Evolutionary conservation across 2,113 vertebrate genomes (phyloP), one percentile per base, ranked within the genome.

Genomic region (Pomatostomus ruficeps): DNA sequence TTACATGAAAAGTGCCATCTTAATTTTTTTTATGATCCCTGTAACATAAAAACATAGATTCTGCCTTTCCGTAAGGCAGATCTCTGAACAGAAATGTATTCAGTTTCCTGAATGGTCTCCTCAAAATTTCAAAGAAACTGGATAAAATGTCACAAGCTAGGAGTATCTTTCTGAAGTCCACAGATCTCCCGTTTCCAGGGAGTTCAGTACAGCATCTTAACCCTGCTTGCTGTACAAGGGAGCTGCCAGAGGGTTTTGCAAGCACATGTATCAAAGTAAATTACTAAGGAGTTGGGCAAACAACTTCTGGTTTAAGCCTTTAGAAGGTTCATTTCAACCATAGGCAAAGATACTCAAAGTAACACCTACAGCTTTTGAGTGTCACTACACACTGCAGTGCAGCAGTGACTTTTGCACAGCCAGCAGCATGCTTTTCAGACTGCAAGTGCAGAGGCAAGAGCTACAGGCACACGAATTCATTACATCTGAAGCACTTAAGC

Each of bases 341-440:
- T 2, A 61, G 58, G 55, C 12, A 49, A 75, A 79, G 24, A 63
- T 4, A 31, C 10, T 54, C 3, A 0, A 21, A 76, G n/a, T 26
- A 48, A 55, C 17, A 71, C 6, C 20, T 45, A 33, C 38, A 49
- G 57, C 31, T 78, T 81, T 61, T 78, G 61, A 63, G 38, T 6
- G 20, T 51, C 36, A 29, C 54, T 52, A 23, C 36, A 35, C 19
- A 21, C 28, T 57, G 8, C 40, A 40, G 35, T 6, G 33, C 31
- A 3, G 2, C 54, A 61, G 14, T 28, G 29, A 80, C 31, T 43
- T 91, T 31, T 78, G 36, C 12, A 58, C 0, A 0, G 43, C n/a
- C 57, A 58, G 31, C 10, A 68, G 35, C 45, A 33, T 7, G 8
- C 11, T 55, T 72, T 82, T 36, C 58, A 75, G 31, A n/a, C 22